Base-by-base conservation (phyloP, 2,888 invertebrate genomes). In the Spisula subtruncata region DNA sequence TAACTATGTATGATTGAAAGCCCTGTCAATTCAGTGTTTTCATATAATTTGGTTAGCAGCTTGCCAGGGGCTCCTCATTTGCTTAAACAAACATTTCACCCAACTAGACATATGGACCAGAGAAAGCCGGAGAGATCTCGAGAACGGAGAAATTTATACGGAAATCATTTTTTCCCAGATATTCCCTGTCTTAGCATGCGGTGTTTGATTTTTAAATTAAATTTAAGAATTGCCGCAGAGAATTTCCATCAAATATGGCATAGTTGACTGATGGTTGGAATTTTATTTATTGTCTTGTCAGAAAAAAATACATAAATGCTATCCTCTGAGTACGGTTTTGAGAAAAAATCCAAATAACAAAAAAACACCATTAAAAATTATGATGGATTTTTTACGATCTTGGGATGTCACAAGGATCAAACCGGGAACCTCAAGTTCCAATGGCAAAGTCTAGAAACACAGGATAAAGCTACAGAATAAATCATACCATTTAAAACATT, bases 11-110 rank as follows among this genome's bases (percentile, higher is more conserved):
- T 79, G 88, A 88, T 88, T 85, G 82, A 85, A 82, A 32, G 46
- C 32, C 83, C 60, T 89, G 89, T 89, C 89, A 89, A 60, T 60
- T 80, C 82, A 35, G 41, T 89, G 84, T 89, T 89, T 89, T 89
- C 89, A 85, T 85, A 89, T 86, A 89, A 89, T 89, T 89, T 86
- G 35, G 83, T 85, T 82, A 88, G 56, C 75, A 79, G 60, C 56
- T 60, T 51, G 89, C 89, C 86, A 79, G 66, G 41, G 89, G 89
- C 81, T 71, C 81, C 71, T 89, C 82, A 89, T 89, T 89, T 86
- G 89, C 79, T 83, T 86, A 89, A 89, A 83, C 81, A 89, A 89
- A 89, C 86, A 89, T 83, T 80, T 84, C 82, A 66, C n/a, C 71
- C 71, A 71, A 32, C 18, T 29, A 87, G 86, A 71, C 86, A 82